Evolutionary conservation across 2,888 invertebrate genomes (phyloP).

Genomic region (Xestoiulus laeticollis): DNA sequence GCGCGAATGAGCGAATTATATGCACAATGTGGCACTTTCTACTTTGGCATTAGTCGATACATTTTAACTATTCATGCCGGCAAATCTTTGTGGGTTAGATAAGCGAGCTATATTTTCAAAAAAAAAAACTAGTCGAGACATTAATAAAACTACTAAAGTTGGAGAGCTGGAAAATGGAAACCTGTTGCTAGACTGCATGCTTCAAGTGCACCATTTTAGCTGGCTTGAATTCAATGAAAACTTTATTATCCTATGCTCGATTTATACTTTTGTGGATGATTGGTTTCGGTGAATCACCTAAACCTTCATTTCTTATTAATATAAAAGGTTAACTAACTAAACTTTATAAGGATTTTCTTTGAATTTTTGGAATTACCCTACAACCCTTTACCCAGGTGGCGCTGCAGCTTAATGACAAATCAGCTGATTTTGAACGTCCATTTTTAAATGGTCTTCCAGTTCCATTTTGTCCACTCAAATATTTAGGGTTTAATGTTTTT

Average conservation of each 20-base stretch:
- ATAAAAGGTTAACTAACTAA: background rate
- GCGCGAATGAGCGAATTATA: background rate
- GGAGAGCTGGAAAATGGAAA: background rate
- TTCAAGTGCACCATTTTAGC: background rate
- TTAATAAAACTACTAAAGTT: background rate
- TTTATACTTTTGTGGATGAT: background rate
- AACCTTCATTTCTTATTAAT: background rate
- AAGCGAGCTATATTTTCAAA: background rate
- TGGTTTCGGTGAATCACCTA: background rate
- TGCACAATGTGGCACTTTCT: background rate
- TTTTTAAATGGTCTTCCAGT: background rate
- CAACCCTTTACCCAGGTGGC: slow-evolving; percentile 23
- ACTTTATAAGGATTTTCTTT: background rate
- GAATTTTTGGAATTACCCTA: slow-evolving; percentile 16
- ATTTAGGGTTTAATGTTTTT: background rate
- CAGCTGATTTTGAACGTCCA: background rate
- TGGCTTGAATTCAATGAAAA: background rate
- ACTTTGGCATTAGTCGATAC: background rate
- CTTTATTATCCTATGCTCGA: background rate
- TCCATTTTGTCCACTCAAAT: background rate
- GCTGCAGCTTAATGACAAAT: background rate
- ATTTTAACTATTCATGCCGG: background rate
- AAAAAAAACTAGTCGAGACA: background rate
- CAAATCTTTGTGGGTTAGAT: background rate
- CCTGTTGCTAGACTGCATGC: background rate